A percentile compares a stretch with the other conserved stretches of the same genome.
Conservation (phyloP, 2,888 invertebrate species). For the Cheilosia variabilis region DNA sequence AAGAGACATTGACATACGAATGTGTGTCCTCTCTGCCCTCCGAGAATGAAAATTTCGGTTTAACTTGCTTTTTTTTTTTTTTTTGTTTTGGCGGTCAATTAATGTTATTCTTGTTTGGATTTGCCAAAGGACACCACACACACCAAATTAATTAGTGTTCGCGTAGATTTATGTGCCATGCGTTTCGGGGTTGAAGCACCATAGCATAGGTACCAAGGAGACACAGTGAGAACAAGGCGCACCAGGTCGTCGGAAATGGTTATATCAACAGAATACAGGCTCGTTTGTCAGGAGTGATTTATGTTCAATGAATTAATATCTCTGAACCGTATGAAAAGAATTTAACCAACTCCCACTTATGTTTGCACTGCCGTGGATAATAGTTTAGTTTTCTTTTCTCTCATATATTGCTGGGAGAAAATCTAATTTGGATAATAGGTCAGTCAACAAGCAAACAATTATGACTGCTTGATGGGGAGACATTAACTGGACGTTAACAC, state of each 20-base stretch:
- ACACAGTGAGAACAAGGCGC: constrained; percentile 15
- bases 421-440: constrained; percentile 52
- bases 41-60: constrained; percentile 27
- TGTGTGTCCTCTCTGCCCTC: not conserved
- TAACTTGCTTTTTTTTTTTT: constrained; percentile 9
- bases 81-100: constrained; percentile 12
- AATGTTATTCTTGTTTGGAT: constrained; percentile 36
- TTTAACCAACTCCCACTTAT: constrained; percentile 31
- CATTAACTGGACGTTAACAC: constrained; percentile 19
- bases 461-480: not conserved
- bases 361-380: not conserved
- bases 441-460: constrained; percentile 46
- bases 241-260: constrained; percentile 1
- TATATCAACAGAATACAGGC: not conserved
- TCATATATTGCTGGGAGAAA: constrained; percentile 22
- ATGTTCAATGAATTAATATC: constrained; percentile 59
- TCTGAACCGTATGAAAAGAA: constrained; percentile 52
- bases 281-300: constrained; percentile 67
- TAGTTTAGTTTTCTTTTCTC: not conserved
- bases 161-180: constrained; percentile 51
- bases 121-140: constrained; percentile 44
- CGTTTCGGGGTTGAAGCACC: not conserved
- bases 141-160: constrained; percentile 60
- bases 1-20: constrained; percentile 7
- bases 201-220: not conserved